Evolutionary conservation across 2,888 invertebrate genomes (phyloP).

Genomic region (Molorchus minor): DNA sequence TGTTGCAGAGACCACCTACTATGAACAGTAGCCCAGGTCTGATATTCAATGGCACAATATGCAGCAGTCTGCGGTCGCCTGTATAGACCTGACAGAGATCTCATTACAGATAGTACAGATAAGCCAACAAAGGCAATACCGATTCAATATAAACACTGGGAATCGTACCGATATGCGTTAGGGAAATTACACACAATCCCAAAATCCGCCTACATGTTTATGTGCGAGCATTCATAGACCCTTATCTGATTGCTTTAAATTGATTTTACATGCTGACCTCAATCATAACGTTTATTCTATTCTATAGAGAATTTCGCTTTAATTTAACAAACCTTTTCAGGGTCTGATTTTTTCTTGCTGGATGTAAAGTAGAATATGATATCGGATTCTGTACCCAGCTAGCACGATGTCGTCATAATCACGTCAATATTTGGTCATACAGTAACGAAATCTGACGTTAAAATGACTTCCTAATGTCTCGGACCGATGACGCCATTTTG

Average conservation of each 20-base stretch:
- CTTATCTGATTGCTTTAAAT: conserved; percentile 60
- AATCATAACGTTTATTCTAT: conserved; percentile 51
- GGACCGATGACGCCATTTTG: no score
- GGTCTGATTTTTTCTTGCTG: neutral
- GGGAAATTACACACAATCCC: conserved; percentile 60
- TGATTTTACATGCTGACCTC: conserved; percentile 61
- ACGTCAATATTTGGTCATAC: no score
- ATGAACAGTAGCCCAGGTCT: conserved; percentile 31
- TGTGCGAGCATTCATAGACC: conserved; percentile 53
- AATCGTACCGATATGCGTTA: conserved; percentile 55
- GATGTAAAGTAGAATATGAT: no score
- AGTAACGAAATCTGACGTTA: no score
- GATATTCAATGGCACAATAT: conserved; percentile 22
- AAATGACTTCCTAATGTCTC: no score
- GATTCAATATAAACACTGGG: conserved; percentile 62
- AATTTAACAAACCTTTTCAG: neutral
- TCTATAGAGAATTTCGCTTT: conserved; percentile 11
- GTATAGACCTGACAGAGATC: conserved; percentile 58
- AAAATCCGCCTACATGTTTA: conserved; percentile 62
- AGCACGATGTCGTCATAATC: no score
- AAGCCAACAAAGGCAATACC: conserved; percentile 63
- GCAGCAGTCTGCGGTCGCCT: conserved; percentile 38
- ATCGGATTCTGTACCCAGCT: no score
- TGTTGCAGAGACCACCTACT: conserved; percentile 49
- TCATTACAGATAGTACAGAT: conserved; percentile 64